phyloP scores from a whole-genome alignment of 2,888 invertebrate genomes.

The Eucera pruinosa region DNA sequence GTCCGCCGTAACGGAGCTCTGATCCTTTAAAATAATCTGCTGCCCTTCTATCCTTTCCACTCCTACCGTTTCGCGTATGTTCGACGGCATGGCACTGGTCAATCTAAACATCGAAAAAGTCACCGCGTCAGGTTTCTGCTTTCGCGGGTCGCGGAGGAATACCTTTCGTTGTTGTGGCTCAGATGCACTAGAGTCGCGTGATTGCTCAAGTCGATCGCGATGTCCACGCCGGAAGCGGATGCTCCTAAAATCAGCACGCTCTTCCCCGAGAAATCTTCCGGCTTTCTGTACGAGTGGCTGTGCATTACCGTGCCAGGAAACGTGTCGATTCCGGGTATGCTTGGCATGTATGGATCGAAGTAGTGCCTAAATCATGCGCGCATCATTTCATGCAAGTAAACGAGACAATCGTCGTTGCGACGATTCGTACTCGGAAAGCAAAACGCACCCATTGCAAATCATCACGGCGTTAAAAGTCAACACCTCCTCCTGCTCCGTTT shows the following conservation, averaged over 20 bases:
- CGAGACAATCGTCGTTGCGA: background rate
- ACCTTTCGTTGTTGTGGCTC: conserved; percentile 86
- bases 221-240: conserved; percentile 90
- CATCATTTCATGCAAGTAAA: background rate
- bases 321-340: conserved; percentile 84
- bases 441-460: conserved; percentile 88
- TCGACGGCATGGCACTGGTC: conserved; percentile 84
- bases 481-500: conserved; percentile 82
- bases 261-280: conserved; percentile 86
- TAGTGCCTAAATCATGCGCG: conserved; percentile 83
- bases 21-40: conserved; percentile 87
- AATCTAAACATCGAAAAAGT: too few relatives aligned
- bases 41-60: conserved; percentile 85
- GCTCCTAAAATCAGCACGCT: conserved; percentile 89
- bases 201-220: conserved; percentile 88
- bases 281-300: conserved; percentile 90
- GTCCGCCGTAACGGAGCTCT: conserved; percentile 87
- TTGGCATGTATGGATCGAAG: conserved; percentile 85
- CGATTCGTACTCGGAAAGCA: background rate
- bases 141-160: too few relatives aligned
- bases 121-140: too few relatives aligned
- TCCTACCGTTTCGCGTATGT: conserved; percentile 86
- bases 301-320: conserved; percentile 88
- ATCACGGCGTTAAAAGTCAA: conserved; percentile 88
- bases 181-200: conserved; percentile 85